Base-by-base conservation (phyloP, 2,113 vertebrate species). In the Gymnocephalus cernua region DNA sequence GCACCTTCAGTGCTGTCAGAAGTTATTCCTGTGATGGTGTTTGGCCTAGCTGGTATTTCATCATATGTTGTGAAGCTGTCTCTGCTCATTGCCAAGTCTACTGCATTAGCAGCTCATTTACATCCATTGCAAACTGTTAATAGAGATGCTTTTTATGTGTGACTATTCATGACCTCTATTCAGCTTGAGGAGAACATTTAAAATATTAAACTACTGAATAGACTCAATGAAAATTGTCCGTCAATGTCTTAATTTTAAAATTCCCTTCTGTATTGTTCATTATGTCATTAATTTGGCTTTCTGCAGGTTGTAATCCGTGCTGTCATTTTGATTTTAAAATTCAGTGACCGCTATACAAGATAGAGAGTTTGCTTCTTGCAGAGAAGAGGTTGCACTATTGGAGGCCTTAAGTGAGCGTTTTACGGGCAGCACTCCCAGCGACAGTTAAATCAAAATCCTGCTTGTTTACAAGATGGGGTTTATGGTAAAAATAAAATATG, bases 391-490 rank as follows among this genome's bases (percentile, higher is more conserved):
- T 64, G 47, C 29, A n/a, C 70, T 35, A 82, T 23, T 9, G 25
- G 69, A 54, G 50, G 65, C 68, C 54, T 68, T 57, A 71, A 79
- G 58, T 81, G 59, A 58, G 23, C 59, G 78, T 88, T 77, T 38
- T 57, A 81, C 6, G 27, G 79, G 63, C 71, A 77, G 54, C 53
- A 15, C 63, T 86, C 59, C 16, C 16, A 41, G 61, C 69, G 56
- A 83, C 86, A 74, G 68, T 70, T 38, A 41, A 74, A 69, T 38
- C 47, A 48, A 85, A 88, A 84, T 86, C 79, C 54, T 19, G 45
- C n/a, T 74, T 87, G 72, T 89, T 72, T 86, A 77, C 73, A 66
- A 73, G 62, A 74, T 56, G 18, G 41, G 59, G 38, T 77, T 85
- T 68, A 83, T 77, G 79, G 23, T 14, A 59, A 51, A 69, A 71